Evolutionary conservation across 2,113 vertebrate genomes (phyloP), one percentile per base, ranked within the genome.

Genomic region (Xyliphius kryptos): DNA sequence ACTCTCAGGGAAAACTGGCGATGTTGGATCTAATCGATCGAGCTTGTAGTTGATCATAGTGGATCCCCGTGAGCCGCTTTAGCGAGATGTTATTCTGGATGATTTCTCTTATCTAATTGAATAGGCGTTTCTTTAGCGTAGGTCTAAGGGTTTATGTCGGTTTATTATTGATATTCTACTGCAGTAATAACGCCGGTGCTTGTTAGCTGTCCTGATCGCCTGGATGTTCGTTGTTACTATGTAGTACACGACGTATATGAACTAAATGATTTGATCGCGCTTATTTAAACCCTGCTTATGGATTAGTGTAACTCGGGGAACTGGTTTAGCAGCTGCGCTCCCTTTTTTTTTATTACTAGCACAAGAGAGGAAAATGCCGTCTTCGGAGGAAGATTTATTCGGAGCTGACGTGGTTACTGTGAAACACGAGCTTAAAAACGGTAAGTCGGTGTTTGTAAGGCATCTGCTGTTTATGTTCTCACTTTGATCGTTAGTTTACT

Each of bases 401-500:
- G 79, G 72, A 75, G 81, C 80, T 75, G 88, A 90, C 79, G 86
- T 92, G 67, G 85, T 91, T 75, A 95, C 93, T 49, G 93, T 97
- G 83, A 93, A 91, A 79, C 93, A 93, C 26, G 93, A 97, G 83
- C 91, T 97, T 76, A 91, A 80, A 81, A 90, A 91, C 38, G 93
- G 94, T 97, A 85, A 93, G 93, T 84, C 72, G 73, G 40, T 26
- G 38, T n/a, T 19, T 53, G 32, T 7, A 57, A 48, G 38, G 14
- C 41, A 36, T 62, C 14, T 66, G 71, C 55, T 37, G n/a, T n/a
- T n/a, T n/a, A n/a, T n/a, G n/a, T n/a, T n/a, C n/a, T n/a, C n/a
- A n/a, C n/a, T n/a, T n/a, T n/a, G n/a, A n/a, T n/a, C n/a, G n/a
- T n/a, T n/a, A n/a, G n/a, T n/a, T n/a, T n/a, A n/a, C n/a, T n/a